Conservation (phyloP, 1,140 invertebrate species). For the Dendrolimus kikuchii region DNA sequence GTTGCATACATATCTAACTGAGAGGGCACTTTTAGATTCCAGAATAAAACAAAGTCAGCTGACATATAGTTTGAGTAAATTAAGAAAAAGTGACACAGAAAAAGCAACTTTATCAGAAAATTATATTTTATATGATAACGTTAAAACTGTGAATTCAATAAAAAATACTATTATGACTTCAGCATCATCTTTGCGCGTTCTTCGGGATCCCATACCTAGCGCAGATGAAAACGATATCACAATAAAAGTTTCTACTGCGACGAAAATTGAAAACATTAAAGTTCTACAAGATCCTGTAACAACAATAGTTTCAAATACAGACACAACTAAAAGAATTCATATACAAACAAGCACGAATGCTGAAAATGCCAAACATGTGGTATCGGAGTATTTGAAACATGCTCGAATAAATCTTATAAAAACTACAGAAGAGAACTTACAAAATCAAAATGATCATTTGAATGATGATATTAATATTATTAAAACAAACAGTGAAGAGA, state of each 20-base stretch:
- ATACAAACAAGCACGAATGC: constrained; percentile 26
- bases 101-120: constrained; percentile 31
- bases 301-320: constrained; percentile 2
- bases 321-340: constrained; percentile 2
- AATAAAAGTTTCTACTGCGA: constrained; percentile 1
- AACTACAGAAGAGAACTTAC: constrained; percentile 42
- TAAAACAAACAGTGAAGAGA: constrained; percentile 40
- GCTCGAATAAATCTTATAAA: constrained; percentile 72
- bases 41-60: constrained; percentile 81
- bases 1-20: constrained; percentile 83
- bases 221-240: constrained; percentile 19
- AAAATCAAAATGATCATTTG: constrained; percentile 35
- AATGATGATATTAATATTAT: constrained; percentile 43
- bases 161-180: constrained; percentile 16
- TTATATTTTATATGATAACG: constrained; percentile 13
- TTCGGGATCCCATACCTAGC: constrained; percentile 11
- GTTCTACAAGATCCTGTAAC: constrained; percentile 24
- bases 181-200: constrained; percentile 12
- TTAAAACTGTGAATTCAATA: constrained; percentile 7
- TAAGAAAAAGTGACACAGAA: constrained; percentile 49
- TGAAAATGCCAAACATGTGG: constrained; percentile 74
- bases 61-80: constrained; percentile 42
- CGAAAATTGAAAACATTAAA: constrained; percentile 3
- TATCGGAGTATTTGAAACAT: constrained; percentile 75
- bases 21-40: constrained; percentile 81